Evolutionary conservation across 2,797 vertebrate genomes (phyloP).

Genomic region (Myotis planiceps): DNA sequence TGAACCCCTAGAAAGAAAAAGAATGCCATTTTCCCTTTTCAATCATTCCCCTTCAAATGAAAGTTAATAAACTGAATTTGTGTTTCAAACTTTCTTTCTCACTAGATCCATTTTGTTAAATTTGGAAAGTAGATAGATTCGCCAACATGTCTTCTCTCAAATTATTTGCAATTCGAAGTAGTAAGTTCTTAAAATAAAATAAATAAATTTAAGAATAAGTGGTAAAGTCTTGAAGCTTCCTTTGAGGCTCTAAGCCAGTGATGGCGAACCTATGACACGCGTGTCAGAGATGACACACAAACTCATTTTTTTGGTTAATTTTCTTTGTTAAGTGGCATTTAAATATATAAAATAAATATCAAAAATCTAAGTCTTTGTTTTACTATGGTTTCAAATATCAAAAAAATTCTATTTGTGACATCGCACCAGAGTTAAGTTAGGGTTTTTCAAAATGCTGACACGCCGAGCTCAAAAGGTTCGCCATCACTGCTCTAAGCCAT

Average conservation of each 20-base stretch:
- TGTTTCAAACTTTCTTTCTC: not conserved
- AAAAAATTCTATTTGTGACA: too few species aligned
- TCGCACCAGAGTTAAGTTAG: too few species aligned
- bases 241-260: not conserved
- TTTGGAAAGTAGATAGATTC: not conserved
- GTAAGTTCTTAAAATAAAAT: not conserved
- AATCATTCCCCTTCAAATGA: not conserved
- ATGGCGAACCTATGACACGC: too few species aligned
- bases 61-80: not conserved
- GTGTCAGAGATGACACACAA: too few species aligned
- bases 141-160: not conserved
- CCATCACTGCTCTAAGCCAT: not conserved
- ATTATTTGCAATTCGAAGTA: slow-evolving; percentile 46
- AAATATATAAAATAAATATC: too few species aligned
- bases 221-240: not conserved
- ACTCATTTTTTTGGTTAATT: too few species aligned
- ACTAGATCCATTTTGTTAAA: not conserved
- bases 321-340: too few species aligned
- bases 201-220: too few species aligned
- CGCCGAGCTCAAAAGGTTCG: too few species aligned
- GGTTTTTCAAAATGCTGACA: too few species aligned
- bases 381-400: too few species aligned
- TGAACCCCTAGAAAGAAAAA: not conserved
- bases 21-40: not conserved
- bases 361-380: too few species aligned